Evolutionary conservation across 2,797 vertebrate species (phyloP), one percentile per base, ranked within the genome.

Genomic region (Aeoliscus strigatus): DNA sequence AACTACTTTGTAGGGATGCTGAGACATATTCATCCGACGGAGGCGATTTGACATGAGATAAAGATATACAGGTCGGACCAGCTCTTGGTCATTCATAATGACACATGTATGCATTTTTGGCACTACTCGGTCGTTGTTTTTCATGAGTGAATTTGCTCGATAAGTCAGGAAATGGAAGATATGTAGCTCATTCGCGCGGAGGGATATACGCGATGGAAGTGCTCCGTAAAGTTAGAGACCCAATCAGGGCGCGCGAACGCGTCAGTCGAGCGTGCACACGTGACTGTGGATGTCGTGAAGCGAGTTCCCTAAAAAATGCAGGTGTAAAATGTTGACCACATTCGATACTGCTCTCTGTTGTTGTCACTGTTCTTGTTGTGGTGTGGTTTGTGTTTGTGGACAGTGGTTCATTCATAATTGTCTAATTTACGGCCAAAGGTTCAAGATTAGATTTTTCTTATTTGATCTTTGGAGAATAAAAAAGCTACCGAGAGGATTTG

Each of bases 1-100:
- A 14, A 82, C 88, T 89, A 86, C 73, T 87, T 88, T 73, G 31
- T 45, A 15, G 27, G 37, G 71, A 78, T 77, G 75, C 73, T 76
- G 32, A 46, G 12, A 14, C 31, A 45, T 79, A 82, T 84, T 60
- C 80, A 48, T 85, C 76, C 84, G 86, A 66, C 70, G 12, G 4
- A 14, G n/a, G 4, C 8, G 8, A 4, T 3, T 3, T 21, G 6
- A 3, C 6, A 38, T 1, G 15, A 43, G n/a, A 5, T 12, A 24
- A n/a, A n/a, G 29, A n/a, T 28, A 27, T 2, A 9, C 14, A 2
- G 2, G 34, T 37, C 14, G 0, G 1, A 11, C 26, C 15, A 8
- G 1, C 2, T 1, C 1, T 0, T 5, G 1, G 18, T 1, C 4
- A 9, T 13, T n/a, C n/a, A n/a, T n/a, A n/a, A n/a, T n/a, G n/a